Base-by-base conservation (phyloP, 2,888 invertebrate genomes). In the Thumatha senex region DNA sequence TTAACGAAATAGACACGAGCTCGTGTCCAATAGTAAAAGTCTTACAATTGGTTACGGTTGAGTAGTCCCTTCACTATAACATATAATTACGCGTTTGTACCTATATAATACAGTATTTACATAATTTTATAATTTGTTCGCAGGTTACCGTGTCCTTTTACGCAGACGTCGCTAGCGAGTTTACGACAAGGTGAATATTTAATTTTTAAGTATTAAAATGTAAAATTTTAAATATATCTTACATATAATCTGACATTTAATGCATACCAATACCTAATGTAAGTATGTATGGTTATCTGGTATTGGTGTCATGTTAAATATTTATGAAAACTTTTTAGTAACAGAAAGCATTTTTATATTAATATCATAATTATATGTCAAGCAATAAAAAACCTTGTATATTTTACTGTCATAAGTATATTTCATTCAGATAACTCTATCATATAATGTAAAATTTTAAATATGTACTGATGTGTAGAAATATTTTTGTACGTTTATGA, bases 111-210 rank as follows among this genome's bases (percentile, higher is more conserved):
- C 59, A 58, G 53, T 60, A 54, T 15, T 48, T 55, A 40, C 46
- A 40, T 56, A 41, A 57, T 52, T 39, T 46, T 56, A 56, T 53
- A 62, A 56, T 86, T 84, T 88, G 80, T 87, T 93, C 93, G 59
- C 93, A 95, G 95, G 93, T 94, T 95, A 92, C 94, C 95, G 92
- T 95, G 95, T 92, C 95, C 95, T 90, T 95, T 95, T 91, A 94
- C 95, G 86, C 94, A 94, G 92, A 93, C 94, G 88, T 95, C 95
- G 86, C 94, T 95, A 92, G 95, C 95, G 84, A 95, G 95, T 92
- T 93, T 95, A 93, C 92, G 94, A 86, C 95, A 95, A 95, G 95
- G 96, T 91, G 89, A 90, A 78, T 87, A 85, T 82, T 49, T 52
- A 75, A 67, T 58, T 57, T 60, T 58, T 46, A 30, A 34, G 38